Base-by-base conservation (phyloP, 2,113 vertebrate species). In the Pleuronectes platessa region DNA sequence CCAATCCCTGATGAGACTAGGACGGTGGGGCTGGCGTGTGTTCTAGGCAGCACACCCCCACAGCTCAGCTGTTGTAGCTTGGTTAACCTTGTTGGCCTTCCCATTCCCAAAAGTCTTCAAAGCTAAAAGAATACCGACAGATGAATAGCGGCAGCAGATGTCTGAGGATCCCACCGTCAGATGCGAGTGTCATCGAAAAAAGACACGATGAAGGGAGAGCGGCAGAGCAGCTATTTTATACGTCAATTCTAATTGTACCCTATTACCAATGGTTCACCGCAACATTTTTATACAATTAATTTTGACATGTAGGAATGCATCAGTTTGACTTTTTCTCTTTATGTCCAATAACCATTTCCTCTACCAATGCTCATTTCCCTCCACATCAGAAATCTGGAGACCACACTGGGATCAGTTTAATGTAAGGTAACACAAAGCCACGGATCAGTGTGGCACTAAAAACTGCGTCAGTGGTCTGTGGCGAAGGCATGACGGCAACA, bases 51-150 rank as follows among this genome's bases (percentile, higher is more conserved):
- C 20, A 42, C 51, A 5, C 26, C 26, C 26, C 55, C 58, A 31
- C 21, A 53, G 15, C 74, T 63, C 71, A 71, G 70, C 74, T 81
- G 78, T 35, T 62, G 5, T 2, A 31, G 18, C 20, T 45, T 42
- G 69, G 78, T 77, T 66, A 72, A 31, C 61, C 61, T 53, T 4
- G 40, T 45, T 68, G 55, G n/a, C 62, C 49, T 53, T 51, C 9
- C 47, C 4, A 6, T 58, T 65, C 40, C 71, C 26, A 71, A 62
- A 74, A 37, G 47, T 74, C 74, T 74, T 81, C 49, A 74, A 61
- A 82, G 71, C 58, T 24, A 24, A 17, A 45, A 69, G 49, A 68
- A 73, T 18, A 56, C 59, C 15, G 40, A 59, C 68, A 59, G 27
- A 40, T 21, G 24, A 58, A 45, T 4, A 3, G 45, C 2, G 42